These are phyloP conservation scores for Heteronetta atricapilla DNA, from an alignment of 2,113 vertebrate species.

Conservation along the genomic window DNA sequence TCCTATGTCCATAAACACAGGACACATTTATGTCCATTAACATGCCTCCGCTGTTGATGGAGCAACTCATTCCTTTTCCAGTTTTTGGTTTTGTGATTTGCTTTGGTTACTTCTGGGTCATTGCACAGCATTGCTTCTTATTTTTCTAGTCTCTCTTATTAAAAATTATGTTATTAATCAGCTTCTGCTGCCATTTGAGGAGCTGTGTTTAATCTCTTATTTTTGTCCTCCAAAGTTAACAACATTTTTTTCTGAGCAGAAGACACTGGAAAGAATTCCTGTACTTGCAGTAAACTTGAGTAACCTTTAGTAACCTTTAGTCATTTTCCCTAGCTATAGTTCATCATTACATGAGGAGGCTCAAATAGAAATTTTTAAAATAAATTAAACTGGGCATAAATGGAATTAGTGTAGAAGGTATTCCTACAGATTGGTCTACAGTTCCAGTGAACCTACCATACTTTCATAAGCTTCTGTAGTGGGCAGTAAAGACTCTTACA, in stretches of 20 bases:
- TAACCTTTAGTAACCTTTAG: neutral
- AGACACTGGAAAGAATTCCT: neutral
- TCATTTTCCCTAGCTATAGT: neutral
- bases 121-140: neutral
- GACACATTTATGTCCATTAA: too few relatives aligned
- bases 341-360: neutral
- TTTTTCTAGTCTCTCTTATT: neutral
- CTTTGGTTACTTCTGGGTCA: neutral
- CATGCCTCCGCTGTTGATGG: neutral
- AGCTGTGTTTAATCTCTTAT: neutral
- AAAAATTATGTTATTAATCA: neutral
- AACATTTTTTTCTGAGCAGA: neutral
- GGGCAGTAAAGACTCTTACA: neutral
- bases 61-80: neutral
- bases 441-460: neutral
- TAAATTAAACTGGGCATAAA: neutral
- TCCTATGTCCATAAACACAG: too few relatives aligned
- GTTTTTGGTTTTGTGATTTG: neutral
- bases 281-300: neutral
- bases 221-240: neutral
- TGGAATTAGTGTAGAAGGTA: neutral
- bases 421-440: neutral
- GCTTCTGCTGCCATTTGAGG: neutral
- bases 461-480: neutral
- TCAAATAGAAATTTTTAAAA: neutral